Evolutionary conservation across 2,888 invertebrate species (phyloP).

Genomic region (Phalera bucephala): DNA sequence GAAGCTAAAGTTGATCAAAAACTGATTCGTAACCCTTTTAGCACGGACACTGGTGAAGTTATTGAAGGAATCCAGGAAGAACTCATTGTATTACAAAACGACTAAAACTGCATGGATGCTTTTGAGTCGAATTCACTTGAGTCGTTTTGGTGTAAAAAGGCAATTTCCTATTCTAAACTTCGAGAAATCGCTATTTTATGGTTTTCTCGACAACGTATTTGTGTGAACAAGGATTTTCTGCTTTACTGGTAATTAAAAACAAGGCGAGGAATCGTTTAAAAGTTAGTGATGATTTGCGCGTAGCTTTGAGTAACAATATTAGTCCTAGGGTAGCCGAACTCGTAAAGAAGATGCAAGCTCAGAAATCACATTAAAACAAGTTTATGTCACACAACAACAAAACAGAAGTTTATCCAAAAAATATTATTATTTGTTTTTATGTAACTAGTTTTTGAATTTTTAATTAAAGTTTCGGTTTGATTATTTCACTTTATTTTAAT

Average conservation of each 20-base stretch:
- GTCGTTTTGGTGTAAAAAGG: constrained; percentile 21
- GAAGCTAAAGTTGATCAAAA: constrained; percentile 15
- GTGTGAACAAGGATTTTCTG: too few species aligned
- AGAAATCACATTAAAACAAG: not conserved
- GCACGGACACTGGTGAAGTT: constrained; percentile 19
- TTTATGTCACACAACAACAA: too few species aligned
- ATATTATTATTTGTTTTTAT: too few species aligned
- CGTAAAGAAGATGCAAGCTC: not conserved
- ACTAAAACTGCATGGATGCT: too few species aligned
- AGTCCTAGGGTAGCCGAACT: not conserved
- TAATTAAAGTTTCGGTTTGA: constrained; percentile 4
- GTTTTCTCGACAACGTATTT: constrained; percentile 1
- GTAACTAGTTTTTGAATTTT: not conserved
- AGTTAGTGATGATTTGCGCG: constrained; percentile 5
- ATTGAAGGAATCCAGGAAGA: constrained; percentile 23
- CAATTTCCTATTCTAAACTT: constrained; percentile 22
- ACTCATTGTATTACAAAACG: too few species aligned
- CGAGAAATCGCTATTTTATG: constrained; percentile 19
- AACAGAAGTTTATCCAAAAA: too few species aligned
- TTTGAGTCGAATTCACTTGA: too few species aligned
- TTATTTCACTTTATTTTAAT: constrained; percentile 6
- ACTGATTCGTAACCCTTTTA: constrained; percentile 20
- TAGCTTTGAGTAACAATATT: constrained; percentile 5
- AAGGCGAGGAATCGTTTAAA: too few species aligned
- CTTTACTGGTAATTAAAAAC: too few species aligned